Conservation (phyloP, 2,888 invertebrate species). For the Gibbula magus region DNA sequence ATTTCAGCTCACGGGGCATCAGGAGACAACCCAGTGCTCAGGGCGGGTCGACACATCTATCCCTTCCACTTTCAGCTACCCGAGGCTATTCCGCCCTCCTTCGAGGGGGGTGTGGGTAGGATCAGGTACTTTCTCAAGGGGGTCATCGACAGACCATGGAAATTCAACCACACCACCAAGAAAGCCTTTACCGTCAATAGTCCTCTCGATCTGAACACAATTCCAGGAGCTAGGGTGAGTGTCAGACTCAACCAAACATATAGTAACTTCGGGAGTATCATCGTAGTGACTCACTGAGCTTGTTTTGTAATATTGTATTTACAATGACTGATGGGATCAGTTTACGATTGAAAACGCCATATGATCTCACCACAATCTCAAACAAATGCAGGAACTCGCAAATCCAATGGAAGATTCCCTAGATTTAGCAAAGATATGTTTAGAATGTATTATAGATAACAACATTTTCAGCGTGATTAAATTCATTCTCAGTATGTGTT, state of each 20-base stretch:
- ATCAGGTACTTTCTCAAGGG: slow-evolving; percentile 88
- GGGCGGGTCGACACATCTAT: slow-evolving; percentile 83
- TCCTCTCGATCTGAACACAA: slow-evolving; percentile 85
- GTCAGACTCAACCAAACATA: background rate
- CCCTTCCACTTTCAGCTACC: slow-evolving; percentile 87
- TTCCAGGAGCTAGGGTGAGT: slow-evolving; percentile 56
- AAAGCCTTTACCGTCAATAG: slow-evolving; percentile 87
- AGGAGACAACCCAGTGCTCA: slow-evolving; percentile 76
- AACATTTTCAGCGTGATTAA: too few relatives aligned
- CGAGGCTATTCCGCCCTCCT: slow-evolving; percentile 65
- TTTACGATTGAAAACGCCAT: too few relatives aligned
- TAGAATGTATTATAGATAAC: too few relatives aligned
- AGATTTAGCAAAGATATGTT: too few relatives aligned
- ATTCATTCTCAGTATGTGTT: too few relatives aligned
- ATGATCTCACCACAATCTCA: too few relatives aligned
- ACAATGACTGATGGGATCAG: too few relatives aligned
- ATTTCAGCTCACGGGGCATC: background rate
- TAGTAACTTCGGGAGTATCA: background rate
- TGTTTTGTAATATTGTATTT: too few relatives aligned
- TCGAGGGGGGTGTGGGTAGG: slow-evolving; percentile 76
- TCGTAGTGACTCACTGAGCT: too few relatives aligned
- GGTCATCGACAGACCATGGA: slow-evolving; percentile 87
- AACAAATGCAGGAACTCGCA: too few relatives aligned
- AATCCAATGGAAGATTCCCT: too few relatives aligned
- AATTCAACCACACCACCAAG: slow-evolving; percentile 88